These are phyloP conservation scores for Vespertilio murinus DNA, from an alignment of 2,797 vertebrate genomes.

Conservation along the genomic window DNA sequence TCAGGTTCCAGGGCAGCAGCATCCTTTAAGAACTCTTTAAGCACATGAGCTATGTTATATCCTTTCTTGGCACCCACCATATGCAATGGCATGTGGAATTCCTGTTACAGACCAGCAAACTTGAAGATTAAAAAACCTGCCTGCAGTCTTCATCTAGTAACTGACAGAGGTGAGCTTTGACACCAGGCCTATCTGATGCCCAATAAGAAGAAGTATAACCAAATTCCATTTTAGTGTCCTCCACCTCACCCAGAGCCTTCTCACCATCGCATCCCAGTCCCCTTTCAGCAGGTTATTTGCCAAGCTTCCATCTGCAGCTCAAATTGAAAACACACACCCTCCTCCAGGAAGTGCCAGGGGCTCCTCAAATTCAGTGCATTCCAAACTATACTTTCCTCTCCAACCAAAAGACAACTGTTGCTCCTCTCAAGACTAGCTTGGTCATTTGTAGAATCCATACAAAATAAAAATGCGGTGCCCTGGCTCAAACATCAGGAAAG, in stretches of 20 bases:
- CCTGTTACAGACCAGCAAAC: background rate
- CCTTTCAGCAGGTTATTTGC: background rate
- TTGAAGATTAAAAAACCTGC: background rate
- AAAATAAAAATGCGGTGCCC: background rate
- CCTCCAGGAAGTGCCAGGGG: background rate
- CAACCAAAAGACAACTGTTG: background rate
- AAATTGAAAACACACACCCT: background rate
- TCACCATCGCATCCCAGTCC: background rate
- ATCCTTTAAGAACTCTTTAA: too few species aligned
- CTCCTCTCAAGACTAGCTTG: background rate
- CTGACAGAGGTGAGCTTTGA: background rate
- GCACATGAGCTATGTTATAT: background rate
- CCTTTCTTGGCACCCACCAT: background rate
- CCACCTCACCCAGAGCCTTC: background rate
- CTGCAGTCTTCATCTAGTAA: background rate
- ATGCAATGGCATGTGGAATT: background rate
- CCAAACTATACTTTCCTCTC: background rate
- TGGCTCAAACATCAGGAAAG: background rate
- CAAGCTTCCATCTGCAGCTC: background rate
- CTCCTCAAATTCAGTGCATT: background rate
- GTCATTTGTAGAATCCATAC: background rate
- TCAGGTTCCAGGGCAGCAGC: too few species aligned
- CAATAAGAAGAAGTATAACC: background rate
- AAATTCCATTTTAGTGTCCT: background rate
- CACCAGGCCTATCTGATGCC: background rate